These are phyloP conservation scores for Echinometra lucunter DNA, from an alignment of 53 echinoderm and acorn worm genomes.

Conservation along the genomic window DNA sequence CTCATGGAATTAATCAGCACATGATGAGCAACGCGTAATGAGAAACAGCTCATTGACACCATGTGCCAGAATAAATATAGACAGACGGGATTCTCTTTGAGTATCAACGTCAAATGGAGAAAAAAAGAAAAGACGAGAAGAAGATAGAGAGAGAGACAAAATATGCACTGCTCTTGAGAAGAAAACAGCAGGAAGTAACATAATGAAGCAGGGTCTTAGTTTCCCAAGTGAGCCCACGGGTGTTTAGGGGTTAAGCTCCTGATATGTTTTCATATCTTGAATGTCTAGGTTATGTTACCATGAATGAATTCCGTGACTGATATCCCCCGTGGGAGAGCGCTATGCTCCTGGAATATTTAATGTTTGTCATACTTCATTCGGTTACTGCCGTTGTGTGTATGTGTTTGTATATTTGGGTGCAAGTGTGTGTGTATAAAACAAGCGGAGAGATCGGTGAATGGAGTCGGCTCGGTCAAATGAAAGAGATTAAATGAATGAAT, in stretches of 20 bases:
- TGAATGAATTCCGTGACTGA: conserved; percentile 72
- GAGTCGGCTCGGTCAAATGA: background rate
- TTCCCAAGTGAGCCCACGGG: conserved; percentile 58
- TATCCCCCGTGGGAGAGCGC: conserved; percentile 57
- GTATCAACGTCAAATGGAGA: conserved; percentile 23
- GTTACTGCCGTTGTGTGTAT: conserved; percentile 41
- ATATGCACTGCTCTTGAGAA: conserved; percentile 46
- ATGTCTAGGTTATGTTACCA: conserved; percentile 74
- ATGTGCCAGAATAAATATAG: conserved; percentile 67
- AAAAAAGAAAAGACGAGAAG: conserved; percentile 14
- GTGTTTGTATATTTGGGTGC: conserved; percentile 21
- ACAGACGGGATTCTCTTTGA: conserved; percentile 59
- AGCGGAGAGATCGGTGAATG: background rate
- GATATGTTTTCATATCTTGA: conserved; percentile 72
- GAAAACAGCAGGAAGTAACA: conserved; percentile 48
- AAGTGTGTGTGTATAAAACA: background rate
- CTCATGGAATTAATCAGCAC: conserved; percentile 69
- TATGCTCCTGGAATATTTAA: conserved; percentile 62
- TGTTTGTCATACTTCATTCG: conserved; percentile 57
- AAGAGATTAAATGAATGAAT: conserved; percentile 17
- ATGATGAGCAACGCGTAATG: conserved; percentile 67
- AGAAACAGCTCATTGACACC: conserved; percentile 68
- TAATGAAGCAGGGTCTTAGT: conserved; percentile 51
- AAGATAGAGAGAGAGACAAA: conserved; percentile 26
- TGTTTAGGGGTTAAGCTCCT: conserved; percentile 60